Percentiles rank a stretch among this genome's conserved stretches.
Conservation (phyloP, 1,140 invertebrate genomes). For the Caerostris extrusa region DNA sequence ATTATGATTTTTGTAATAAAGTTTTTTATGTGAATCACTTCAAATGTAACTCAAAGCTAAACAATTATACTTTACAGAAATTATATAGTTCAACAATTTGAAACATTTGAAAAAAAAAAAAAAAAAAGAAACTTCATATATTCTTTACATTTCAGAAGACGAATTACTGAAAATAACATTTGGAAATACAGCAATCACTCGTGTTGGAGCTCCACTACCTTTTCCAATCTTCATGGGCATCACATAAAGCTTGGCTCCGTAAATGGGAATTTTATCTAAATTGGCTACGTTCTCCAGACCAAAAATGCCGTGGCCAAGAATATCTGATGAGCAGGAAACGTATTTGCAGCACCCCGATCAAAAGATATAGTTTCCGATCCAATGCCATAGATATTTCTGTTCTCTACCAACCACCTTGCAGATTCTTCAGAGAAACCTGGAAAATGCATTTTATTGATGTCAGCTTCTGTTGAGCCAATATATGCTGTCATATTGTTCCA, state of each 20-base stretch:
- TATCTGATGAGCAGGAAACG: constrained; percentile 44
- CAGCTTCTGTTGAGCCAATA: constrained; percentile 74
- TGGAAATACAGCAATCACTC: constrained; percentile 76
- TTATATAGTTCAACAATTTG: too few relatives aligned
- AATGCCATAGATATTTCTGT: constrained; percentile 84
- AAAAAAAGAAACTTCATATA: not conserved
- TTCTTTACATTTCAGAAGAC: not conserved
- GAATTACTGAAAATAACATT: constrained; percentile 6
- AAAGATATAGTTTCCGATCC: constrained; percentile 85
- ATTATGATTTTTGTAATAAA: too few relatives aligned
- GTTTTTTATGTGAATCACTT: too few relatives aligned
- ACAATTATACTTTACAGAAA: not conserved
- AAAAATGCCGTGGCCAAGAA: constrained; percentile 76
- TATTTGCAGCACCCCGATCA: not conserved
- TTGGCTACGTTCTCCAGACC: constrained; percentile 78
- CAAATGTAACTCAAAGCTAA: not conserved
- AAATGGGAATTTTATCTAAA: constrained; percentile 76
- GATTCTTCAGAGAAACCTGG: constrained; percentile 84
- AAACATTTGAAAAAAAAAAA: not conserved
- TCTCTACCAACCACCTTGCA: constrained; percentile 84
- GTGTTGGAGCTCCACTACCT: constrained; percentile 78
- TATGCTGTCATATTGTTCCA: constrained; percentile 79
- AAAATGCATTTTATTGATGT: constrained; percentile 77
- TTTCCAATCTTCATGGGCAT: constrained; percentile 79
- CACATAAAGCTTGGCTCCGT: constrained; percentile 76